These are phyloP conservation scores for Plodia interpunctella DNA, from an alignment of 1,140 invertebrate genomes.

Conservation along the genomic window DNA sequence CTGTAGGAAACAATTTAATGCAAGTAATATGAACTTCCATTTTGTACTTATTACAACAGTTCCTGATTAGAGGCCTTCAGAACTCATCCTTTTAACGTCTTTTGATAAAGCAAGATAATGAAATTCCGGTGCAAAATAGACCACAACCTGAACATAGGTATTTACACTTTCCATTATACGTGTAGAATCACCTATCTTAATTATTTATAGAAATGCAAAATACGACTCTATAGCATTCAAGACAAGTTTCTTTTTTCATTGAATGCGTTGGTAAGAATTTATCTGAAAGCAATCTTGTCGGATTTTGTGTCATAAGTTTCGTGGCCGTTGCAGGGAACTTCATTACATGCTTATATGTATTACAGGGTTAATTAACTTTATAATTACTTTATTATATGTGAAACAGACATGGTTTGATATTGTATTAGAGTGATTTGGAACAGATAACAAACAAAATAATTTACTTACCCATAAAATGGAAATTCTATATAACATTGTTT, in stretches of 20 bases:
- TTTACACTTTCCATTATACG: conserved; percentile 1
- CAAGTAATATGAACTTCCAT: neutral
- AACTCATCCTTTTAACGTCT: conserved; percentile 5
- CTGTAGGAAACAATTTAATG: neutral
- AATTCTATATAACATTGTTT: no score
- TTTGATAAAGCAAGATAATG: conserved; percentile 2
- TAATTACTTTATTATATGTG: neutral
- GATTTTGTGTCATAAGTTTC: neutral
- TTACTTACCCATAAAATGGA: no score
- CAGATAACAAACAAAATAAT: no score
- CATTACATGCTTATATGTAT: neutral
- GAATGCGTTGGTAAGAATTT: neutral
- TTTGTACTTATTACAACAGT: neutral
- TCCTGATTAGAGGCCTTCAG: conserved; percentile 2
- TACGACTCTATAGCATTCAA: neutral
- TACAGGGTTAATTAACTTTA: neutral
- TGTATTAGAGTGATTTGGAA: no score
- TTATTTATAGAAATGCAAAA: neutral
- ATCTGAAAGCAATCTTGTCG: conserved; percentile 5
- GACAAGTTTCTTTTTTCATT: neutral
- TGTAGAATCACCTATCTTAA: neutral
- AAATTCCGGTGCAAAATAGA: conserved; percentile 1
- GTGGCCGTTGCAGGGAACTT: neutral
- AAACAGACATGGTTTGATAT: no score
- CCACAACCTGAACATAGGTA: neutral